Evolutionary conservation across 2,797 vertebrate genomes (phyloP).

Genomic region (Sebastes cheni): DNA sequence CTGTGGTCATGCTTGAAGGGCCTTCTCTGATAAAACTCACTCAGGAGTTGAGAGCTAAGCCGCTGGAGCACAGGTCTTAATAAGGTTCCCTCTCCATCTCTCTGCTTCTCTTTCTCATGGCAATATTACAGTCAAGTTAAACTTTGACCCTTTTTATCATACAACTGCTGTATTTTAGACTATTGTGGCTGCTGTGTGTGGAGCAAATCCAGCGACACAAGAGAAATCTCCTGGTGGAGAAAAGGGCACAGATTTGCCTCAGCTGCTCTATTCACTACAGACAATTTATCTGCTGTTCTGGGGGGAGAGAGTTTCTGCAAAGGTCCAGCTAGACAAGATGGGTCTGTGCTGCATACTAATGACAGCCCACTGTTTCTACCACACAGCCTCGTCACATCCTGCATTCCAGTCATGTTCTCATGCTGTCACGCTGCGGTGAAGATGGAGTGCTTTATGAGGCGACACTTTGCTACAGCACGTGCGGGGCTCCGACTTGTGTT

Average conservation of each 20-base stretch:
- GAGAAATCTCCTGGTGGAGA: conserved; percentile 35
- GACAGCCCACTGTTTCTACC: conserved; percentile 48
- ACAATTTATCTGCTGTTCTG: conserved; percentile 67
- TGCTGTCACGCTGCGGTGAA: conserved; percentile 64
- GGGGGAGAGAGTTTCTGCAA: conserved; percentile 59
- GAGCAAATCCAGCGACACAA: conserved; percentile 20
- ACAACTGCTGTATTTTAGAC: conserved; percentile 16
- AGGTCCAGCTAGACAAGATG: conserved; percentile 68
- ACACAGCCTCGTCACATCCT: conserved; percentile 61
- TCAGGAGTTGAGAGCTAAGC: conserved; percentile 72
- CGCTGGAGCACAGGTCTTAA: conserved; percentile 60
- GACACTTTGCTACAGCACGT: conserved; percentile 5
- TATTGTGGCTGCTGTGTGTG: conserved; percentile 8
- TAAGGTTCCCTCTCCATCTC: conserved; percentile 52
- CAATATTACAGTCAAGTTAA: conserved; percentile 39
- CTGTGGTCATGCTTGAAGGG: conserved; percentile 73
- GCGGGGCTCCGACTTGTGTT: conserved; percentile 26
- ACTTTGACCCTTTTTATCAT: conserved; percentile 35
- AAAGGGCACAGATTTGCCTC: conserved; percentile 61
- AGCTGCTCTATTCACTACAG: conserved; percentile 64
- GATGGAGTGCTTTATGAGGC: conserved; percentile 40
- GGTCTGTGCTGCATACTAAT: conserved; percentile 74
- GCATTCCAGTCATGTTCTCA: conserved; percentile 68
- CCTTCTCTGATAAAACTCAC: conserved; percentile 74
- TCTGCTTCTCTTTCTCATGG: conserved; percentile 40